Evolutionary conservation across 2,797 vertebrate genomes (phyloP), one percentile per base, ranked within the genome.

Genomic region (Eremophila alpestris): DNA sequence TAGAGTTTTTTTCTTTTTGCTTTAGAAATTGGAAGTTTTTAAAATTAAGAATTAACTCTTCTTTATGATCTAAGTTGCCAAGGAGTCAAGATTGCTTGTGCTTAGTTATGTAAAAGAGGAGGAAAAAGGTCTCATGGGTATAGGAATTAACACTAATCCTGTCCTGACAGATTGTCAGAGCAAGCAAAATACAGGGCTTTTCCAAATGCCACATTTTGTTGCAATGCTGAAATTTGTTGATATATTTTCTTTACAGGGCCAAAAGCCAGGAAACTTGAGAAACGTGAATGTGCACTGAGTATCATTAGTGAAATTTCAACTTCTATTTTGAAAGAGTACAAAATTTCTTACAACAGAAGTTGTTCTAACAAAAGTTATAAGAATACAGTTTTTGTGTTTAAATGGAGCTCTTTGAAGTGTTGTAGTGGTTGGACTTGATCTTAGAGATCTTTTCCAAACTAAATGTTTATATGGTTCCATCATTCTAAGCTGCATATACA

Each of bases 101-200:
- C 63, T 93, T 95, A 78, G 29, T 77, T 96, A 89, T 71, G 60
- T n/a, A 18, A 87, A 87, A 79, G 43, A 83, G 69, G 75, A 89
- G n/a, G 51, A 85, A 81, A 90, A 54, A 52, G 11, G 22, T 85
- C 46, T 49, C 70, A 2, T 88, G 75, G 43, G 52, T 58, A 70
- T 48, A 70, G 63, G 75, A 95, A 94, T 94, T 93, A 95, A 60
- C 69, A 71, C 43, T 88, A 93, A 94, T 94, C 83, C 81, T 70
- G 13, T 64, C 83, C 65, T 95, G 81, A 83, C 69, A 84, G 87
- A 91, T 83, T 96, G 75, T 96, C 84, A 94, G 48, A 58, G 65
- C 30, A 94, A 63, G 87, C 21, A 52, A 78, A 94, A 70, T 38
- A 62, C 17, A 65, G 48, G 40, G 46, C 68, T 93, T 93, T 96